Conservation (phyloP, 2,797 vertebrate species). For the Diglossa cyanea region DNA sequence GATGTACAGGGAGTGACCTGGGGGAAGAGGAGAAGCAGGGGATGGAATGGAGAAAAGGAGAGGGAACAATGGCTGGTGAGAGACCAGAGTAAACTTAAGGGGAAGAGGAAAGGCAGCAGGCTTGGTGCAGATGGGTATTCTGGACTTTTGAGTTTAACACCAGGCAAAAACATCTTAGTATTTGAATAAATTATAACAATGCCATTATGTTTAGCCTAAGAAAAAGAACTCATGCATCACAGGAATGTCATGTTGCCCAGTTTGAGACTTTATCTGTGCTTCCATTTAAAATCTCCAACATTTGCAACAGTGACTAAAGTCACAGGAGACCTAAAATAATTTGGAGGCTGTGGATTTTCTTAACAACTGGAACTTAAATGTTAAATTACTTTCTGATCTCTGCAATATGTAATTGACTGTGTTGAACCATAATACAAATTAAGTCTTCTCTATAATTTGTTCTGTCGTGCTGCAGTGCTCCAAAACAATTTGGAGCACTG, state of each 20-base stretch:
- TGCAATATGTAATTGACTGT: conserved; percentile 75
- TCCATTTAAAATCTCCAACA: conserved; percentile 8
- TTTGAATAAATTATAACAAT: neutral
- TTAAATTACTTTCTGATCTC: conserved; percentile 74
- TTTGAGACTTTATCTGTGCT: conserved; percentile 1
- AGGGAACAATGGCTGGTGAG: neutral
- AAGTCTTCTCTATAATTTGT: conserved; percentile 72
- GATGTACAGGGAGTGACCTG: neutral
- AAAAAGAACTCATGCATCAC: neutral
- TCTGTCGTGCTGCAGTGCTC: conserved; percentile 64
- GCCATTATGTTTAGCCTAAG: conserved; percentile 24
- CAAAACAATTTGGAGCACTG: conserved; percentile 75
- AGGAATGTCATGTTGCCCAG: conserved; percentile 13
- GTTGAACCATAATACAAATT: conserved; percentile 74
- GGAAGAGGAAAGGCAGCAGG: neutral
- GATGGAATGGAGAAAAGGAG: neutral
- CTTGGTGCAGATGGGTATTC: neutral
- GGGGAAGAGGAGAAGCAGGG: neutral
- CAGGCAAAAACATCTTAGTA: neutral
- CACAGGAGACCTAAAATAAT: conserved; percentile 48
- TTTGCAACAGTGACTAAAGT: neutral
- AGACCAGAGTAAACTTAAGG: neutral
- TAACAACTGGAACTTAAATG: conserved; percentile 63
- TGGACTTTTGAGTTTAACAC: neutral
- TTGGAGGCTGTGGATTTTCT: conserved; percentile 57